A percentile compares a stretch with the other conserved stretches of the same genome.
phyloP scores from a whole-genome alignment of 2,797 vertebrate species.

The Microctenopoma steveboyesi region DNA sequence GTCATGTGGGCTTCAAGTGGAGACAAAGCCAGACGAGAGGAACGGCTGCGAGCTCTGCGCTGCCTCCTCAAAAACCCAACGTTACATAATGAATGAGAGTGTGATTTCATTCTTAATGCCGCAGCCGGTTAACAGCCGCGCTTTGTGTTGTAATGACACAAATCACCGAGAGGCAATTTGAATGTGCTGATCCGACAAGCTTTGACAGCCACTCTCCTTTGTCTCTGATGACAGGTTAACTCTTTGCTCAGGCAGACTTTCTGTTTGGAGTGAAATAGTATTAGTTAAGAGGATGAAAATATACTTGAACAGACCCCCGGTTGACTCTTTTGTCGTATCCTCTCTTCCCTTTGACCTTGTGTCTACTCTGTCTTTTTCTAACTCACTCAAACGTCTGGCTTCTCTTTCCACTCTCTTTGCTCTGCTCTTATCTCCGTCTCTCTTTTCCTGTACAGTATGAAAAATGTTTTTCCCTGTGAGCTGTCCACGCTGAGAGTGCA shows the following conservation, averaged over 20 bases:
- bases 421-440: not conserved
- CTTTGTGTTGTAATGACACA: conserved; percentile 46
- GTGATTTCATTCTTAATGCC: conserved; percentile 38
- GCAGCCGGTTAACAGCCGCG: conserved; percentile 30
- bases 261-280: conserved; percentile 4
- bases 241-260: conserved; percentile 13
- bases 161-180: conserved; percentile 34
- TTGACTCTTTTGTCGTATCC: not conserved
- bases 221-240: conserved; percentile 37
- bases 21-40: conserved; percentile 45
- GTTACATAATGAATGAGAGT: conserved; percentile 45
- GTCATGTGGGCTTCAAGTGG: conserved; percentile 37
- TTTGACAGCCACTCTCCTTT: conserved; percentile 34
- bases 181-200: conserved; percentile 42
- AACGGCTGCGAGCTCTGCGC: not conserved
- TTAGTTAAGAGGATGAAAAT: not conserved
- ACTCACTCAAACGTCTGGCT: not conserved
- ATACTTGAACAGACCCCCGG: not conserved
- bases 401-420: not conserved
- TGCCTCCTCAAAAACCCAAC: conserved; percentile 22
- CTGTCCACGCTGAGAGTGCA: no score
- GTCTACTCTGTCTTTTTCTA: not conserved
- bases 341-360: not conserved
- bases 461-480: no score
- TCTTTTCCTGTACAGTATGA: not conserved